Evolutionary conservation across 2,888 invertebrate genomes (phyloP).

Genomic region (Periphyllus acericola): DNA sequence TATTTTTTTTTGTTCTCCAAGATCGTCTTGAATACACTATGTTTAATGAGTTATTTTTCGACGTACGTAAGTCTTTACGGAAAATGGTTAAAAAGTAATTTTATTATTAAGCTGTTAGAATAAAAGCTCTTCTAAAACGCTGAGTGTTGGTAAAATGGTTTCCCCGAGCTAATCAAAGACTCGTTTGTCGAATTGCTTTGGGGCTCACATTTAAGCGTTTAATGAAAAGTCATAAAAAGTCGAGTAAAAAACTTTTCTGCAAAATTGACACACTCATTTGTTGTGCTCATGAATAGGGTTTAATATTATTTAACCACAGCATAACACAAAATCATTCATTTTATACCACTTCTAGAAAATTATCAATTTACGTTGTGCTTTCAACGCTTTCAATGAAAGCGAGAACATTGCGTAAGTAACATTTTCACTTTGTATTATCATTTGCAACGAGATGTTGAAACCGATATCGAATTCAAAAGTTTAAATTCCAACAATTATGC

Average conservation of each 20-base stretch:
- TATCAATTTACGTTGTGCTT: too few species aligned
- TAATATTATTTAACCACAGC: neutral
- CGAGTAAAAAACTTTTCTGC: constrained; percentile 7
- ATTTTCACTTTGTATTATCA: too few species aligned
- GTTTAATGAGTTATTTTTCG: neutral
- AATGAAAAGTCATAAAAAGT: constrained; percentile 11
- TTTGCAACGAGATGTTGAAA: too few species aligned
- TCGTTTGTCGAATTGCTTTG: constrained; percentile 9
- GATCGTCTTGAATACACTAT: neutral
- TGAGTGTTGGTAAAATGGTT: constrained; percentile 31
- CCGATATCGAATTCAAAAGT: too few species aligned
- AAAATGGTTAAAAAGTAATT: neutral
- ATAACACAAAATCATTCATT: neutral
- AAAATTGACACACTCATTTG: constrained; percentile 4
- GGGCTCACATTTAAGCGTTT: neutral
- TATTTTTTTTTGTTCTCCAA: neutral
- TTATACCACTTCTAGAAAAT: too few species aligned
- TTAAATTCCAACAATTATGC: too few species aligned
- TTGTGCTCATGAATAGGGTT: neutral
- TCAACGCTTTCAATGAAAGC: too few species aligned
- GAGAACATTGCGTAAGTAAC: too few species aligned
- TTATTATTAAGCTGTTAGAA: neutral
- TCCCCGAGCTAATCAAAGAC: neutral
- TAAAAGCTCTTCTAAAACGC: constrained; percentile 5
- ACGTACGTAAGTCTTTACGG: neutral